Evolutionary conservation across 2,888 invertebrate genomes (phyloP).

Genomic region (Platycnemis pennipes): DNA sequence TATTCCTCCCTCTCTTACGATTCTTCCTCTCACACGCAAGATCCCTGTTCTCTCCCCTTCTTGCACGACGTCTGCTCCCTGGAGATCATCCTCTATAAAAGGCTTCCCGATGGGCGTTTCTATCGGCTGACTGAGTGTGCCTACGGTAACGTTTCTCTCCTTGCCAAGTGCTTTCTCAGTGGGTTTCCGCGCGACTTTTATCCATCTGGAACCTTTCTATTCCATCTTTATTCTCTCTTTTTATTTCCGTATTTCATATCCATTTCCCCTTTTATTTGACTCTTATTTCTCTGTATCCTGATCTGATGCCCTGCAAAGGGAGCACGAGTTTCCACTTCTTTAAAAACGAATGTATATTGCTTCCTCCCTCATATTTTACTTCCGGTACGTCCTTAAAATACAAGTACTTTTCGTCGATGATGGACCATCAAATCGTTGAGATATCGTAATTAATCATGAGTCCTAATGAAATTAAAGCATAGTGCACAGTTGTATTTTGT

Average conservation of each 20-base stretch:
- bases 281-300: neutral
- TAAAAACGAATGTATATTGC: neutral
- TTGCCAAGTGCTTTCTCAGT: neutral
- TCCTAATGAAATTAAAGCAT: too few relatives aligned
- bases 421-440: too few relatives aligned
- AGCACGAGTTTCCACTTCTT: too few relatives aligned
- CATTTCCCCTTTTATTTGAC: neutral
- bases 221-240: neutral
- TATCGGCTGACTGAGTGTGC: neutral
- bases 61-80: neutral
- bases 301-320: neutral
- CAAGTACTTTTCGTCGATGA: too few relatives aligned
- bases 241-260: neutral
- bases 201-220: neutral
- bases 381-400: too few relatives aligned
- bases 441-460: too few relatives aligned
- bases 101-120: neutral
- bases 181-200: neutral
- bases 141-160: neutral
- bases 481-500: too few relatives aligned
- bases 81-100: neutral
- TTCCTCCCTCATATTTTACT: too few relatives aligned
- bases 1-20: neutral
- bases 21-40: neutral
- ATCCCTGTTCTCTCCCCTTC: neutral